Percentiles rank a stretch among this genome's conserved stretches.
These are phyloP conservation scores for Pachymerium ferrugineum DNA, from an alignment of 2,888 invertebrate genomes.

Conservation along the genomic window DNA sequence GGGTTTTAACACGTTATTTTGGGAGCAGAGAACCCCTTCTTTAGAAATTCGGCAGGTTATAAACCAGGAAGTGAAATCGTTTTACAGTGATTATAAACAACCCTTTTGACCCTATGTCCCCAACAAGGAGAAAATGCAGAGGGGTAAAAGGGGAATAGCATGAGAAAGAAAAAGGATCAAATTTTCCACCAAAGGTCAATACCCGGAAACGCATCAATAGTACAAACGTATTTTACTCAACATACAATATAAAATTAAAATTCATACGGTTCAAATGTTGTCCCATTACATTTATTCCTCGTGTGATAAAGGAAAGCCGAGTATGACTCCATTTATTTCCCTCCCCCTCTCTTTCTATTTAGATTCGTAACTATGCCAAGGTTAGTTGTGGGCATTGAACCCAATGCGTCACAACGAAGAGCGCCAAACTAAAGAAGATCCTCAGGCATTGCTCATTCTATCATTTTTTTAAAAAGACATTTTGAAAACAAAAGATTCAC, in stretches of 20 bases:
- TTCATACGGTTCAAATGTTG: too few species aligned
- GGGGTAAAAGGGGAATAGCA: slow-evolving; percentile 6
- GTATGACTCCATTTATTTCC: neutral
- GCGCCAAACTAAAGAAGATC: neutral
- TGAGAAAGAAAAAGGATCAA: slow-evolving; percentile 19
- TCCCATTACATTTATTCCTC: slow-evolving; percentile 4
- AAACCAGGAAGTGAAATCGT: slow-evolving; percentile 19
- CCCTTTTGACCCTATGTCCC: slow-evolving; percentile 17
- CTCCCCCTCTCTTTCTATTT: neutral
- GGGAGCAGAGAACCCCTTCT: slow-evolving; percentile 3
- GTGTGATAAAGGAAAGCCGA: slow-evolving; percentile 2
- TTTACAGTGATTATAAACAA: neutral
- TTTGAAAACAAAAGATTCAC: too few species aligned
- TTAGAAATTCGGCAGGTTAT: neutral
- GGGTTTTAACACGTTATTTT: neutral
- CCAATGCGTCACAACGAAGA: neutral
- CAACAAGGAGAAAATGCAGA: neutral
- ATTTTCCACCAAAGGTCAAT: neutral
- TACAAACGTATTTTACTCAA: neutral
- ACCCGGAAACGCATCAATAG: neutral
- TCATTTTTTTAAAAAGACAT: too few species aligned
- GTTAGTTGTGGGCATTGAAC: slow-evolving; percentile 5
- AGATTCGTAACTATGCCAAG: slow-evolving; percentile 7
- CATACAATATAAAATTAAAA: too few species aligned
- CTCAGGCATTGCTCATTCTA: neutral